Conservation (phyloP, 2,113 vertebrate genomes). For the Regulus satrapa region DNA sequence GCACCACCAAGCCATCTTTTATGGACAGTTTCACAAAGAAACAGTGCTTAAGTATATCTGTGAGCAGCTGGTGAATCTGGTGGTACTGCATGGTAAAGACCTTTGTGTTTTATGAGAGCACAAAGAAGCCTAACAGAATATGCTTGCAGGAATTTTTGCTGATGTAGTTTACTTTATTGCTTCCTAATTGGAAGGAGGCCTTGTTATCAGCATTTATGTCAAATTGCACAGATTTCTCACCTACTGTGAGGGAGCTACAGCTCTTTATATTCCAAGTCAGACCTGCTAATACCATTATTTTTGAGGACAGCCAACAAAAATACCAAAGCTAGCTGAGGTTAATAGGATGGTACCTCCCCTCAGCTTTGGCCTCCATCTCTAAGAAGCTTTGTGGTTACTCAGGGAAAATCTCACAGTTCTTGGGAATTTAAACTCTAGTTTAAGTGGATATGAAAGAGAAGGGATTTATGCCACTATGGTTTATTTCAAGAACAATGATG, state of each 20-base stretch:
- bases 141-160: constrained; percentile 21
- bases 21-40: background rate
- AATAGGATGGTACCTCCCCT: background rate
- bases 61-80: background rate
- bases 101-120: background rate
- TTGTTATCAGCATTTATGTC: constrained; percentile 42
- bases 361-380: background rate
- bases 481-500: background rate
- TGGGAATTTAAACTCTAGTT: background rate
- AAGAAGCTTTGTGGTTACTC: constrained; percentile 5
- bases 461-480: background rate
- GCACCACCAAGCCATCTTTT: background rate
- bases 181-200: constrained; percentile 48
- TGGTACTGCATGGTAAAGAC: background rate
- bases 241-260: constrained; percentile 9
- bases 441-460: background rate
- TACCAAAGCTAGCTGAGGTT: constrained; percentile 12
- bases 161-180: constrained; percentile 2
- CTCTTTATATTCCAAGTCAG: background rate
- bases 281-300: constrained; percentile 20
- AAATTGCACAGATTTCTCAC: constrained; percentile 33
- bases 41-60: background rate
- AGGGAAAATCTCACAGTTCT: background rate
- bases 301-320: background rate
- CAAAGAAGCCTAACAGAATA: constrained; percentile 17